Evolutionary conservation across 2,113 vertebrate genomes (phyloP).

Genomic region (Ictidomys tridecemlineatus): DNA sequence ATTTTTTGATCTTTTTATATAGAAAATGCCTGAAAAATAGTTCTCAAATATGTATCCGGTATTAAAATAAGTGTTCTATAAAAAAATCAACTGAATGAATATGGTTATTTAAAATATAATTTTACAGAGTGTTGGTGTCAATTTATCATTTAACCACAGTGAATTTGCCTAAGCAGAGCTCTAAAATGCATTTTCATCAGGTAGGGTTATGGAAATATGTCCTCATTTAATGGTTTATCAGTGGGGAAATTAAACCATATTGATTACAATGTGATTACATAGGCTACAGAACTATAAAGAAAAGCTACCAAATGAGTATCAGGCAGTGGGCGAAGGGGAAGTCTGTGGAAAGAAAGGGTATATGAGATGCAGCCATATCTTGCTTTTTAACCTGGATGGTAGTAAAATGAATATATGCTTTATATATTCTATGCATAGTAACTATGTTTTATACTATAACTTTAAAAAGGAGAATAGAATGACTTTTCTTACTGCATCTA

Average conservation of each 20-base stretch:
- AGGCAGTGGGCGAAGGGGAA: neutral
- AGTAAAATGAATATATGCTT: neutral
- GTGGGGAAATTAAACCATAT: neutral
- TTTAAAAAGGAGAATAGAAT: neutral
- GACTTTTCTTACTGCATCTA: neutral
- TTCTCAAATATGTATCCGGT: neutral
- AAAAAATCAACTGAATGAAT: neutral
- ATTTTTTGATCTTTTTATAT: neutral
- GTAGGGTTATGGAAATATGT: neutral
- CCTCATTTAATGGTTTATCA: neutral
- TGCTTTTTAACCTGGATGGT: neutral
- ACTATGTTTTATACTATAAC: neutral
- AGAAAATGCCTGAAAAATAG: slow-evolving; percentile 41
- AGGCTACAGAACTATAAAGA: neutral
- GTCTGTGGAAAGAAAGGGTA: neutral
- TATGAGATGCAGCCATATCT: neutral
- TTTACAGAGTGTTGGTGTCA: neutral
- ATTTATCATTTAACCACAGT: neutral
- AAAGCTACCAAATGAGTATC: neutral
- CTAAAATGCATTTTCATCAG: neutral
- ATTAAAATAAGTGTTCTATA: neutral
- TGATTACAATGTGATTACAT: neutral
- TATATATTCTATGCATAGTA: neutral
- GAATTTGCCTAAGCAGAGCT: neutral
- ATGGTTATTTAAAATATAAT: slow-evolving; percentile 1